Base-by-base conservation (phyloP, 2,888 invertebrate species). In the Acrocyrtus sp. region DNA sequence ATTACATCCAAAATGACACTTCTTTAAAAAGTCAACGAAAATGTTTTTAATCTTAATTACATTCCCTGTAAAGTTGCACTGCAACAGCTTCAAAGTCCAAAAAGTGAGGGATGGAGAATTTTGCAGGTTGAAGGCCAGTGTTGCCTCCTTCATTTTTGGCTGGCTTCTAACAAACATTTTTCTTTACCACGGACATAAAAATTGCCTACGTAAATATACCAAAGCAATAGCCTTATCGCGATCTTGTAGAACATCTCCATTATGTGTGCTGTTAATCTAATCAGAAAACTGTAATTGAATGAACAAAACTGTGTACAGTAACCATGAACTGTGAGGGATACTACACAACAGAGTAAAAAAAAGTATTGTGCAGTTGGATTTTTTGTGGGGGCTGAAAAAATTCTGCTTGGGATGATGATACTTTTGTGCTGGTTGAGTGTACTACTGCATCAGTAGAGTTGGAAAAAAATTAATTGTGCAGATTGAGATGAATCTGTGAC, bases 41-140 rank as follows among this genome's bases (percentile, higher is more conserved):
- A 45, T 27, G 58, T 47, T 41, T n/a, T 58, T 58, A 58, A 58
- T 58, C 19, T 15, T 45, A 19, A 45, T 15, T 19, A 45, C 45
- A 45, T n/a, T n/a, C n/a, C n/a, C n/a, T n/a, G n/a, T n/a, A n/a
- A n/a, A n/a, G n/a, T n/a, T n/a, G n/a, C n/a, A n/a, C 5, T 45
- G 34, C 34, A 34, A 34, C 12, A 12, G 12, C 34, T 12, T 8
- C 5, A 5, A 34, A 4, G 29, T 34, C 3, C 17, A 54, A n/a
- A 22, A 22, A 12, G 19, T 21, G 6, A n/a, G 2, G 39, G 19
- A 34, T 21, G 22, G 43, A 3, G 43, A 24, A 34, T 54, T n/a
- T 22, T 24, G 21, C 12, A 15, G 58, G 47, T 47, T 58, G 58
- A 43, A 58, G 58, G 58, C 17, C 58, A 39, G 8, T 22, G 21